phyloP scores from a whole-genome alignment of 1,140 invertebrate genomes.

The Lethrus apterus region DNA sequence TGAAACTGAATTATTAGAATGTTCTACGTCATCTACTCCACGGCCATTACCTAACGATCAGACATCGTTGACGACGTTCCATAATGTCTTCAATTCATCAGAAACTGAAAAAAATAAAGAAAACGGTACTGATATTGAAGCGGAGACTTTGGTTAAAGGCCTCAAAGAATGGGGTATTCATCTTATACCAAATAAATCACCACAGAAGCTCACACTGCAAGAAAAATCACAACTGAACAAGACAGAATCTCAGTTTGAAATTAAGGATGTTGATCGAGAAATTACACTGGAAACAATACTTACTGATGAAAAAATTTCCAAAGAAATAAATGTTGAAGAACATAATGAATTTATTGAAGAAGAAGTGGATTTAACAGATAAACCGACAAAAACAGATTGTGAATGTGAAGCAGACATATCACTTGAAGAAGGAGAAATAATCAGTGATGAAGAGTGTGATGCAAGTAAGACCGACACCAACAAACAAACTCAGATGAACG shows the following conservation, averaged over 20 bases:
- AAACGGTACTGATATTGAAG: slow-evolving; percentile 6
- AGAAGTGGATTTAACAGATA: neutral
- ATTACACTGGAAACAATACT: too few relatives aligned
- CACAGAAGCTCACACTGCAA: neutral
- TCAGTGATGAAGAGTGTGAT: slow-evolving; percentile 1
- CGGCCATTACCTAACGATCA: too few relatives aligned
- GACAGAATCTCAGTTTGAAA: too few relatives aligned
- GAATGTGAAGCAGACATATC: neutral
- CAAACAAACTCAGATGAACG: neutral
- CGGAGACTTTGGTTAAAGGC: slow-evolving; percentile 13
- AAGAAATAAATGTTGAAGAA: slow-evolving; percentile 1
- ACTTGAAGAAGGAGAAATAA: neutral
- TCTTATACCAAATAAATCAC: slow-evolving; percentile 22
- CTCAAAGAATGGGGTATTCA: slow-evolving; percentile 23
- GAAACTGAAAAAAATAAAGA: slow-evolving; percentile 8
- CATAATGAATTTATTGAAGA: neutral
- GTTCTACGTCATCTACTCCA: slow-evolving; percentile 4
- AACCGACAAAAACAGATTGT: neutral
- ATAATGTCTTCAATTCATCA: neutral
- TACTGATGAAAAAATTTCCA: neutral
- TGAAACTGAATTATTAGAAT: slow-evolving; percentile 15
- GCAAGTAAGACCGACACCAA: neutral
- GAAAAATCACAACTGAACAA: neutral
- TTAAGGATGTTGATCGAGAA: neutral
- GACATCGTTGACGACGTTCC: slow-evolving; percentile 1